These are phyloP conservation scores for Sebastes variabilis DNA, from an alignment of 2,797 vertebrate genomes.

Conservation along the genomic window DNA sequence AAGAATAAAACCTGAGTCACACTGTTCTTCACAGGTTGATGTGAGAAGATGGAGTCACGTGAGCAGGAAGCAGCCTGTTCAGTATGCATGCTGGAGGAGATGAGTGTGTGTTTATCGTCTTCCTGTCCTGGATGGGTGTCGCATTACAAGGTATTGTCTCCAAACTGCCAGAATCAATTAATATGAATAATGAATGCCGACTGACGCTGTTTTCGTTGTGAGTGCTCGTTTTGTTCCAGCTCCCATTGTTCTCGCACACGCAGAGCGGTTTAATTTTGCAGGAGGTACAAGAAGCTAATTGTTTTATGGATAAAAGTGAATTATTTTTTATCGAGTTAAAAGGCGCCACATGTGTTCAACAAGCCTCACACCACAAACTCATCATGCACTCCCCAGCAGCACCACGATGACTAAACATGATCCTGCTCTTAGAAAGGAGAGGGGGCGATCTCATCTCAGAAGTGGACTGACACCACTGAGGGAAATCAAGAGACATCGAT, in stretches of 20 bases:
- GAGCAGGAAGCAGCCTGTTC: conserved; percentile 43
- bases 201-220: conserved; percentile 41
- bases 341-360: background rate
- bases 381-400: background rate
- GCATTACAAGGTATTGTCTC: conserved; percentile 80
- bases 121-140: conserved; percentile 72
- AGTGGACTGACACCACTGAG: conserved; percentile 1
- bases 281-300: conserved; percentile 25
- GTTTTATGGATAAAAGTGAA: conserved; percentile 23
- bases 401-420: background rate
- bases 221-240: conserved; percentile 63
- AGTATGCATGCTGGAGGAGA: conserved; percentile 39
- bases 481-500: conserved; percentile 11
- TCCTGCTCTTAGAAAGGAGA: background rate
- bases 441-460: background rate
- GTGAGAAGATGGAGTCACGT: conserved; percentile 21
- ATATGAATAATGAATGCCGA: conserved; percentile 85
- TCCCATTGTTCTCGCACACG: conserved; percentile 47
- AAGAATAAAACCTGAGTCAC: conserved; percentile 8
- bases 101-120: conserved; percentile 60
- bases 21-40: conserved; percentile 5
- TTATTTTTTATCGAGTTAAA: conserved; percentile 12
- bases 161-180: conserved; percentile 85
- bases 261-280: conserved; percentile 49
- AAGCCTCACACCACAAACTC: background rate